Conservation (phyloP, 2,113 vertebrate species). For the Prunella himalayana region DNA sequence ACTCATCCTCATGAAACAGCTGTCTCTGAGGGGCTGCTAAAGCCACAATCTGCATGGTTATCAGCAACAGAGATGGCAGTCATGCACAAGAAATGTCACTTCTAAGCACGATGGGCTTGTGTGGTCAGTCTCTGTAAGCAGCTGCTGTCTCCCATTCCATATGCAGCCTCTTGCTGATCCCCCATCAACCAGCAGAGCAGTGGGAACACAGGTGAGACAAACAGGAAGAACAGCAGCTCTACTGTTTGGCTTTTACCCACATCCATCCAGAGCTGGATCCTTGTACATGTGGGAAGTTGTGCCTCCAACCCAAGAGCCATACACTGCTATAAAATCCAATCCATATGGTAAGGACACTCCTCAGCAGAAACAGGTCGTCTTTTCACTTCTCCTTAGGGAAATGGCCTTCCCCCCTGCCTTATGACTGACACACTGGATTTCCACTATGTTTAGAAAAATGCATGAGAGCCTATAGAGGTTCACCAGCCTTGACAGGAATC, state of each 20-base stretch:
- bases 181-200: background rate
- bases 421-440: background rate
- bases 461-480: background rate
- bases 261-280: background rate
- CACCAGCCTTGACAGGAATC: background rate
- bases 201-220: background rate
- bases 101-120: background rate
- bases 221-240: background rate
- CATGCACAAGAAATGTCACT: background rate
- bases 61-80: background rate
- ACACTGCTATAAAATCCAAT: background rate
- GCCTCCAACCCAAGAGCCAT: background rate
- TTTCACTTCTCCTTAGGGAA: background rate
- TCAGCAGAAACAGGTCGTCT: background rate
- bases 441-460: background rate
- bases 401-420: fast-evolving
- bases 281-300: fast-evolving
- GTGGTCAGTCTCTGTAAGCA: background rate
- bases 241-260: background rate
- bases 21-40: background rate
- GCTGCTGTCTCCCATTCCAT: background rate
- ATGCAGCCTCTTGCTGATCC: background rate
- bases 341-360: background rate
- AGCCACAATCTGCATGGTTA: background rate
- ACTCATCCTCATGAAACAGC: background rate